Evolutionary conservation across 1,140 invertebrate species (phyloP), one percentile per base, ranked within the genome.

Genomic region (Conus ventricosus): DNA sequence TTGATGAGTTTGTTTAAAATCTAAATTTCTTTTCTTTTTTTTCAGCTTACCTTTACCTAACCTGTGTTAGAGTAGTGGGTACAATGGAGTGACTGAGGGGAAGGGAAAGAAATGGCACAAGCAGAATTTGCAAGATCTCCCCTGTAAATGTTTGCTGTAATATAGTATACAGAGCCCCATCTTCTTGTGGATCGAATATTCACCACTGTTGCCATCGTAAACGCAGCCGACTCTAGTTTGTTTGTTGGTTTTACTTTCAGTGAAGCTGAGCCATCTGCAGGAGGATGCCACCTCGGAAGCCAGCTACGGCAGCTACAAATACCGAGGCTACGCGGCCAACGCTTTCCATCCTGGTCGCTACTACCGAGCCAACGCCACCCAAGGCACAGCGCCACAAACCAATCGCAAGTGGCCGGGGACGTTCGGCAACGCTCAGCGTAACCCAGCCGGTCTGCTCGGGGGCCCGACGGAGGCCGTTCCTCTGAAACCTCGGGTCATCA

Each of bases 401-500:
- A 67, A 88, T 27, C 88, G 92, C 10, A 88, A 91, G 13, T 92
- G 87, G 85, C 92, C 91, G 3, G 92, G 92, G 25, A 86, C 91
- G 15, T 93, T 93, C 81, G 91, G 91, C n/a, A 60, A 60, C 57
- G 15, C 57, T 11, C 8, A 91, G 39, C 78, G 85, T 84, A 90
- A 91, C 84, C 89, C 63, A 91, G 55, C 87, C 0, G 89, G 54
- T 0, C 51, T 57, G 4, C 81, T 84, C 23, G 78, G 84, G 0
- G 25, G 55, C 53, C 87, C 90, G 25, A 87, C 90, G 15, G 90
- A 91, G 60, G 89, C 90, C 76, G 88, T 91, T 25, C 89, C 90
- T 13, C 27, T 91, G 4, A 94, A 94, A 87, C 94, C 95, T 5
- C 94, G 94, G 88, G 93, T 95, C 53, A 91, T 95, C 13, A 95